phyloP scores from a whole-genome alignment of 2,888 invertebrate genomes.

The Corythucha ciliata region DNA sequence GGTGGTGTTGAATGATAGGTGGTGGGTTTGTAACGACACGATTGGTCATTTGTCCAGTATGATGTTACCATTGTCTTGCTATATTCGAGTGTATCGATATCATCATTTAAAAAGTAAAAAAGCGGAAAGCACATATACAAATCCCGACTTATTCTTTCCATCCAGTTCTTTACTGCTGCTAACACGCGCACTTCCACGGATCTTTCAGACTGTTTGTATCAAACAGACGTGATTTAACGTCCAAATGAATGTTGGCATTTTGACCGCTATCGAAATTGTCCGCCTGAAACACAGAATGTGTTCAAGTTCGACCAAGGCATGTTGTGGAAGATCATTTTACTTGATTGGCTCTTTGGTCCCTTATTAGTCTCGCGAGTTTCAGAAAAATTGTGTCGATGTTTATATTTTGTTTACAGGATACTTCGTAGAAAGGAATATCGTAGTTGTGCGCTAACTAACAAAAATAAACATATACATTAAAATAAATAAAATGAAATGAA shows the following conservation, averaged over 20 bases:
- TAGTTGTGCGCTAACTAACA: constrained; percentile 76
- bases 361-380: constrained; percentile 69
- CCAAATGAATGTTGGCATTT: constrained; percentile 27
- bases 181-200: constrained; percentile 32
- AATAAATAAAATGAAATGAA: background rate
- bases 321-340: constrained; percentile 5
- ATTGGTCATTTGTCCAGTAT: too few species aligned
- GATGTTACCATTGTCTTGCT: too few species aligned
- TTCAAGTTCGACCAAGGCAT: background rate
- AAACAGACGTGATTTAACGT: constrained; percentile 31
- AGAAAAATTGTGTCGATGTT: constrained; percentile 77
- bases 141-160: too few species aligned
- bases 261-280: constrained; percentile 30
- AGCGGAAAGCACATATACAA: background rate
- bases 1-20: too few species aligned
- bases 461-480: constrained; percentile 32
- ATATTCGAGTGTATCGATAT: too few species aligned
- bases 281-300: constrained; percentile 20
- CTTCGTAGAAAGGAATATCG: constrained; percentile 80
- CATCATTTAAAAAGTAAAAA: too few species aligned
- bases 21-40: too few species aligned
- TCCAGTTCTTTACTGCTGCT: too few species aligned
- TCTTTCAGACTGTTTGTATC: constrained; percentile 30
- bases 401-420: constrained; percentile 76
- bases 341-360: constrained; percentile 50